Evolutionary conservation across 1,140 invertebrate genomes (phyloP).

Genomic region (Brachystomella parvula): DNA sequence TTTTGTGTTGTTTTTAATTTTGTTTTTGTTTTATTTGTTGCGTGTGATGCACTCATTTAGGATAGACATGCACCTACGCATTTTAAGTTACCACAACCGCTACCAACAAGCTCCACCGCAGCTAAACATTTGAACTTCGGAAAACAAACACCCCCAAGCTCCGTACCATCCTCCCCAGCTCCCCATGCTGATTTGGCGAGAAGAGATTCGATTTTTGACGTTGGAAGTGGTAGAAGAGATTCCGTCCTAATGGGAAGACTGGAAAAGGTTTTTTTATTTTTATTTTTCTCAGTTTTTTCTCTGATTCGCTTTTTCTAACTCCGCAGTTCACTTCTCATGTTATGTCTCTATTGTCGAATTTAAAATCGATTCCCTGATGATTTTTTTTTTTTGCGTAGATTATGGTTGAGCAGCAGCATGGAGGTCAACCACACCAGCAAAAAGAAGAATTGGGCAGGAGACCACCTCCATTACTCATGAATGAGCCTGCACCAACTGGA

Average conservation of each 20-base stretch:
- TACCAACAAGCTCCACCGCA: slow-evolving; percentile 21
- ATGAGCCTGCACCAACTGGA: no score
- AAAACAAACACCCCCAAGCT: slow-evolving; percentile 7
- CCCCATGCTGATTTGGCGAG: slow-evolving; percentile 19
- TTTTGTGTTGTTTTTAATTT: slow-evolving; percentile 15
- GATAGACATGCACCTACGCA: slow-evolving; percentile 20
- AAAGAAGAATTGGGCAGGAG: not conserved
- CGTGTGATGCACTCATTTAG: slow-evolving; percentile 17
- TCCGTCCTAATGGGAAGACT: slow-evolving; percentile 43
- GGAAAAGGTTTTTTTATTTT: slow-evolving; percentile 42
- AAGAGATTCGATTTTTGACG: slow-evolving; percentile 35
- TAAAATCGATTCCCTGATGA: no score
- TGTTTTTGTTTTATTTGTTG: slow-evolving; percentile 17
- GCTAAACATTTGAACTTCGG: slow-evolving; percentile 21
- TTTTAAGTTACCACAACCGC: slow-evolving; percentile 23
- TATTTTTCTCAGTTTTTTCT: not conserved
- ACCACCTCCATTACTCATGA: not conserved
- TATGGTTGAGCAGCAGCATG: slow-evolving; percentile 22
- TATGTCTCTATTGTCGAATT: not conserved
- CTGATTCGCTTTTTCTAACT: not conserved
- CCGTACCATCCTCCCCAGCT: slow-evolving; percentile 23
- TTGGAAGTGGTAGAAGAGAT: slow-evolving; percentile 32
- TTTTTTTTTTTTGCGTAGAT: slow-evolving; percentile 15
- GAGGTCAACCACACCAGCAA: not conserved
- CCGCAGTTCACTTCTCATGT: not conserved